Percentiles rank a stretch among this genome's conserved stretches.
These are phyloP conservation scores for Xestia rhomboidea DNA, from an alignment of 2,888 invertebrate genomes.

Conservation along the genomic window DNA sequence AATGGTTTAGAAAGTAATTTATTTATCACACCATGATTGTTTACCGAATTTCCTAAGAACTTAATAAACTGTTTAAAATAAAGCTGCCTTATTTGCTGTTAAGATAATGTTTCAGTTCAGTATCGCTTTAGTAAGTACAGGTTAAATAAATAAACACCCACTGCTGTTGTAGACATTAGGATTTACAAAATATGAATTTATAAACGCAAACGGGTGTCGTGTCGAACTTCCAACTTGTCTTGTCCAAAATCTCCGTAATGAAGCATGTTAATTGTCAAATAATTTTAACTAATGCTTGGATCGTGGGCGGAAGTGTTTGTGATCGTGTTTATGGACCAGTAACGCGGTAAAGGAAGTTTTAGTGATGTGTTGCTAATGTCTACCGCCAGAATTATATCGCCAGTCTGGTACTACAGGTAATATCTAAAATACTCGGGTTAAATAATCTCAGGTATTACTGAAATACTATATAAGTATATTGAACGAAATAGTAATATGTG, in stretches of 20 bases:
- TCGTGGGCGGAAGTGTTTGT: slow-evolving; percentile 35
- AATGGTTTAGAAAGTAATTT: slow-evolving; percentile 49
- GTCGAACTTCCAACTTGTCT: too few species aligned
- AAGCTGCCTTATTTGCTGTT: background rate
- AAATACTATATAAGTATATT: too few species aligned
- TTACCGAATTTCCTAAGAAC: slow-evolving; percentile 8
- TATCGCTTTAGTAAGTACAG: background rate
- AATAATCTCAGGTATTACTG: background rate
- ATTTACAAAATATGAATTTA: slow-evolving; percentile 22
- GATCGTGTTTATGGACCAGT: slow-evolving; percentile 2
- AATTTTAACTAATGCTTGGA: slow-evolving; percentile 3
- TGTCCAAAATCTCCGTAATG: slow-evolving; percentile 21
- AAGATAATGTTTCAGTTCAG: background rate
- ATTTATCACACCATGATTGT: slow-evolving; percentile 38
- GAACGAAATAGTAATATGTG: too few species aligned
- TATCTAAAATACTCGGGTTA: background rate
- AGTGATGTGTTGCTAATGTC: slow-evolving; percentile 10
- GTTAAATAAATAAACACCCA: slow-evolving; percentile 11
- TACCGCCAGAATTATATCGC: slow-evolving; percentile 8
- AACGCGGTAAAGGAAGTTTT: slow-evolving; percentile 21
- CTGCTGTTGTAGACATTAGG: background rate
- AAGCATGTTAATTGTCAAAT: slow-evolving; percentile 38
- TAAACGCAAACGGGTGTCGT: slow-evolving; percentile 18
- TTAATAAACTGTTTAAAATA: slow-evolving; percentile 15
- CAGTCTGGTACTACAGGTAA: background rate